Conservation (phyloP, 2,797 vertebrate genomes). For the Astyanax mexicanus region DNA sequence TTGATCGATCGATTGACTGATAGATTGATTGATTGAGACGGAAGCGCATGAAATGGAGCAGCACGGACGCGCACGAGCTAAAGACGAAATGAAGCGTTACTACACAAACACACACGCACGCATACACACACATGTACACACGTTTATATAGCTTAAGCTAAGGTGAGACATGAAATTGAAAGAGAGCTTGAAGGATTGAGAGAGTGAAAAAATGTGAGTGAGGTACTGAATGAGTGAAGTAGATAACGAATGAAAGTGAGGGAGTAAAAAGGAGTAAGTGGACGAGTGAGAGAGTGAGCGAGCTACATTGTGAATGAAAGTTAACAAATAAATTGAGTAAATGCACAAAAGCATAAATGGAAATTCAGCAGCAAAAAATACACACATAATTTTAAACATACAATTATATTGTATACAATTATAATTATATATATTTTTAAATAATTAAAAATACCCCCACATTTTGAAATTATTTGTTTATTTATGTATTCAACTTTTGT, state of each 20-base stretch:
- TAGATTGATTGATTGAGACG: constrained; percentile 53
- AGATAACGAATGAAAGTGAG: not conserved
- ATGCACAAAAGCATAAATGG: not conserved
- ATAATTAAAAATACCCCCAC: no score
- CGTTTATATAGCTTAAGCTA: constrained; percentile 22
- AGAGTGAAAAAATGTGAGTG: not conserved
- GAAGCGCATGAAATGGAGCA: not conserved
- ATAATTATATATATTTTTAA: no score
- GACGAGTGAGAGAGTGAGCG: not conserved
- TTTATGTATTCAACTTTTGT: no score
- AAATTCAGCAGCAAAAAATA: not conserved
- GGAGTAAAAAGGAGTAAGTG: not conserved
- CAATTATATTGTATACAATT: no score
- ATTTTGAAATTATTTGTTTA: no score
- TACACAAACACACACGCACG: constrained; percentile 41
- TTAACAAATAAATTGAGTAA: not conserved
- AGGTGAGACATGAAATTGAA: not conserved
- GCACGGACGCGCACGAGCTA: not conserved
- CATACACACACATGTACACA: constrained; percentile 36
- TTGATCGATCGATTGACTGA: constrained; percentile 65
- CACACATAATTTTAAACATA: no score
- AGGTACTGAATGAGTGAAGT: no score
- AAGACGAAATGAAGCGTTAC: constrained; percentile 28
- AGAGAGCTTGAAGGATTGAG: not conserved
- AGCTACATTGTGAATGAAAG: not conserved